Conservation (phyloP, 2,888 invertebrate genomes). For the Quadriops clusia region DNA sequence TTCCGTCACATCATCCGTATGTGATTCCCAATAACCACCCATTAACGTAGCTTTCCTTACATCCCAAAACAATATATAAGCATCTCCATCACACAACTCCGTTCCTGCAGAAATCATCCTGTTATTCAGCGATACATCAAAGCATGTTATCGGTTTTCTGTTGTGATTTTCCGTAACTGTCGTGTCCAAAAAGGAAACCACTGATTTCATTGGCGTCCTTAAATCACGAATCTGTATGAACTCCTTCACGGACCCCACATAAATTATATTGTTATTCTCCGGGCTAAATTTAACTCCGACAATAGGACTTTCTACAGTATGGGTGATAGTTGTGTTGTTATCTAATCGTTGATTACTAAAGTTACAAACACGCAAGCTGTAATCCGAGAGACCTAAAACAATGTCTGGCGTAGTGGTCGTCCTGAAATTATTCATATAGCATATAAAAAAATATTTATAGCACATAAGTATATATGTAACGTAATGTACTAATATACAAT, state of each 20-base stretch:
- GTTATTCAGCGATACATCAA: conserved; percentile 63
- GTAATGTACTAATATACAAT: no score
- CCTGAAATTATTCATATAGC: conserved; percentile 3
- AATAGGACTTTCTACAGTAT: conserved; percentile 38
- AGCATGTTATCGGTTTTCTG: conserved; percentile 54
- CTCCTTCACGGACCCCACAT: conserved; percentile 47
- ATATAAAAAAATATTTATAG: conserved; percentile 3
- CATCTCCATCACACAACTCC: conserved; percentile 53
- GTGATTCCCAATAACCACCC: conserved; percentile 76
- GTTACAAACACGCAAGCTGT: conserved; percentile 39
- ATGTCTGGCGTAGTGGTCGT: conserved; percentile 36
- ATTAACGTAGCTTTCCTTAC: conserved; percentile 48
- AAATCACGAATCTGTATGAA: conserved; percentile 51
- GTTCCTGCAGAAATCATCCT: conserved; percentile 65
- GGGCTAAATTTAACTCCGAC: conserved; percentile 49
- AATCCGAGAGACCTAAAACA: conserved; percentile 40
- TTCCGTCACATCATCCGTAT: conserved; percentile 70
- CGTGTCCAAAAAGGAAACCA: conserved; percentile 24
- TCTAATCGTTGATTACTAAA: conserved; percentile 33
- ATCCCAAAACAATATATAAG: conserved; percentile 75
- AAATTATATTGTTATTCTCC: conserved; percentile 45
- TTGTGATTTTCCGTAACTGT: conserved; percentile 24
- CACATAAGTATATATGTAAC: no score
- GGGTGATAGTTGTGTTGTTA: conserved; percentile 28
- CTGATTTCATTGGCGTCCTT: conserved; percentile 39